Evolutionary conservation across 2,113 vertebrate species (phyloP), one percentile per base, ranked within the genome.

Genomic region (Dissostichus mawsoni): DNA sequence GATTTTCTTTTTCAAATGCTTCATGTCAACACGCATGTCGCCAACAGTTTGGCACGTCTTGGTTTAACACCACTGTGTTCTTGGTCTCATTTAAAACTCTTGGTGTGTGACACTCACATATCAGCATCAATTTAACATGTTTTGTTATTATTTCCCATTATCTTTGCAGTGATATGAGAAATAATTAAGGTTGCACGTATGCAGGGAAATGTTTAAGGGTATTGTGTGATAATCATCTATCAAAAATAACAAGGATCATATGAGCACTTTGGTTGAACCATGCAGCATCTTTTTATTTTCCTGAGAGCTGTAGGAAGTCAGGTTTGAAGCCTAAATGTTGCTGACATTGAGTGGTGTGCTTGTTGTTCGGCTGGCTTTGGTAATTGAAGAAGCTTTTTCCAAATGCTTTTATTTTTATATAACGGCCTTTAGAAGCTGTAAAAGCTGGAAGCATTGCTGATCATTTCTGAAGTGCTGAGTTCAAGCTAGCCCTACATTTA

Each of bases 1-100:
- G 50, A 44, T 20, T 45, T 55, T 41, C 44, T 66, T 56, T 50
- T 51, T 10, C 9, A 55, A 25, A 36, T 36, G 61, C 65, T 76
- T 64, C 44, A 68, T 71, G 48, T 76, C 14, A 68, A 44, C 69
- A 33, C 5, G 66, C 76, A 74, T 84, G 73, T 65, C 71, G 66
- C 73, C 59, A 50, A 44, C 62, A 5, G 69, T 61, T 82, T 62
- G 74, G 65, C 47, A 69, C 52, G n/a, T 79, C 20, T 74, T 51
- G 20, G 59, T 77, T 50, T 57, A 65, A 41, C 44, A 48, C 20
- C 14, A 44, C 44, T 52, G n/a, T 71, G 58, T 62, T 62, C 66
- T 56, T 66, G 17, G 14, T 65, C 18, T 74, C 17, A 69, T 65
- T 83, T 81, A 1, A 67, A 57, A 25, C 17, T 51, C 16, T 12